phyloP scores from a whole-genome alignment of 2,797 vertebrate genomes.

The Remorina albescens region DNA sequence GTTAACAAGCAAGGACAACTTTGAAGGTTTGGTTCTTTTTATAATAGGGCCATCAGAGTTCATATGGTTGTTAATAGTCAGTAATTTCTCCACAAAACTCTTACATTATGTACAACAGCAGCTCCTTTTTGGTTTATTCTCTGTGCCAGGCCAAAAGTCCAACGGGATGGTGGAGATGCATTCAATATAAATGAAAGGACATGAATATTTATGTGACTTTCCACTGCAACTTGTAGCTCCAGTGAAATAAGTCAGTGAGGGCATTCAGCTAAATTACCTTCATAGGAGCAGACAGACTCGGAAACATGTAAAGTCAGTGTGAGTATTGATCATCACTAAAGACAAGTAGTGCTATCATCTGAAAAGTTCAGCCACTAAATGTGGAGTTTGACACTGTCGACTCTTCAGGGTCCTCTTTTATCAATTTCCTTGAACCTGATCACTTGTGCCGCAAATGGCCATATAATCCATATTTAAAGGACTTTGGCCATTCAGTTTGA shows the following conservation, averaged over 20 bases:
- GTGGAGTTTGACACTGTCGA: conserved; percentile 16
- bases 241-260: conserved; percentile 18
- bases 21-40: conserved; percentile 3
- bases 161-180: conserved; percentile 23
- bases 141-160: conserved; percentile 14
- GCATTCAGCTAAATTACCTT: conserved; percentile 41
- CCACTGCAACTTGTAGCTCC: conserved; percentile 36
- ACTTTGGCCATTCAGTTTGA: neutral
- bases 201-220: conserved; percentile 64
- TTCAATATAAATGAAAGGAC: conserved; percentile 43
- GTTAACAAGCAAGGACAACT: conserved; percentile 1
- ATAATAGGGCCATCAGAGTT: neutral
- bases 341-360: conserved; percentile 55
- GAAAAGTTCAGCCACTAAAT: conserved; percentile 46
- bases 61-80: neutral
- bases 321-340: conserved; percentile 42
- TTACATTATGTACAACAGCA: conserved; percentile 16
- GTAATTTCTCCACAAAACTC: conserved; percentile 8
- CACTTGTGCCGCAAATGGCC: conserved; percentile 1
- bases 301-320: conserved; percentile 34
- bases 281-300: conserved; percentile 19
- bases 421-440: conserved; percentile 30
- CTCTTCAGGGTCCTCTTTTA: conserved; percentile 23
- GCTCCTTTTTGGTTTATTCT: conserved; percentile 16
- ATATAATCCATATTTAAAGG: neutral